Evolutionary conservation across 1,140 invertebrate species (phyloP), one percentile per base, ranked within the genome.

Genomic region (Pachypeltis micranthus): DNA sequence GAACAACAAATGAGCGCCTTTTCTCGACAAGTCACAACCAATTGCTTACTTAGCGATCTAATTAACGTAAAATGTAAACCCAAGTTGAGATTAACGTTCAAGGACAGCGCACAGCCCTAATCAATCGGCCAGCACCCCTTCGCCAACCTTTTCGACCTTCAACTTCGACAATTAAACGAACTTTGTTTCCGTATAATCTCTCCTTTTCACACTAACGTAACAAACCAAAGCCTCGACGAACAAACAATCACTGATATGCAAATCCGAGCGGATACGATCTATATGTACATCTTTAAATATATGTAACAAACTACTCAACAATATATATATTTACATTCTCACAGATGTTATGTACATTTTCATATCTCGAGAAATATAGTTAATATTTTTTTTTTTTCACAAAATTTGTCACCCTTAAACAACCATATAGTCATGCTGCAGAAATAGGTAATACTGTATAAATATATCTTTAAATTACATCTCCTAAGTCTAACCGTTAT

Each of bases 261-360:
- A 65, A 61, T 29, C 58, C 28, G 19, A 60, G 60, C 25, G 21
- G 24, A 21, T 56, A 27, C 26, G 24, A 25, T 44, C 23, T n/a
- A 25, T 58, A 26, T 56, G 25, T n/a, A 56, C 31, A 63, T 63
- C 58, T 65, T 60, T 66, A 61, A 34, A 61, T 25, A 39, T 63
- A 21, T 51, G 23, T 51, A 51, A 67, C 63, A 65, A 65, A 67
- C 63, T 67, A 67, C 63, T 65, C 56, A 67, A 67, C 66, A 67
- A 63, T 51, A 51, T 51, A 4, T 51, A 51, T 21, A 67, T 65
- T 65, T 67, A 65, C 63, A 66, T 60, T 21, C 10, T 61, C 39
- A 61, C 47, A 44, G 19, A n/a, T 14, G 24, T 28, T 56, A 56
- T 56, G 19, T 63, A 63, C 51, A 29, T 56, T 55, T n/a, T 26